Evolutionary conservation across 2,888 invertebrate species (phyloP), one percentile per base, ranked within the genome.

Genomic region (Tiphia femorata): DNA sequence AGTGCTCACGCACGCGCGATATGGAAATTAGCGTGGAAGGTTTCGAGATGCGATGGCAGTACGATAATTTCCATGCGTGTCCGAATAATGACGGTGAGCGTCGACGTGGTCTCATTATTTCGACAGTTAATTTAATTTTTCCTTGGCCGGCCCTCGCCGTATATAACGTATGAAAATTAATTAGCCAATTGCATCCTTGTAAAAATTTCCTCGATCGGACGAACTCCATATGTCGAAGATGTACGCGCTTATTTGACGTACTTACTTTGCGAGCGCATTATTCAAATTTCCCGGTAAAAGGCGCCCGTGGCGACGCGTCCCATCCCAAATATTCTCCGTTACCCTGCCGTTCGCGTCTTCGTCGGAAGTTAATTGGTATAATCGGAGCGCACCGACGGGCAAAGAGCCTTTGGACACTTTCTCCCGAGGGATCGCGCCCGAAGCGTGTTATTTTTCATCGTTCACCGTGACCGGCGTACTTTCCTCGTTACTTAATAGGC

Each of bases 251-350:
- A 17, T 8, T 38, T 20, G 17, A 19, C 16, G 16, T 38, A 12
- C 38, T 17, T 10, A 16, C 29, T 30, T 20, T 20, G 19, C 5
- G 10, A 44, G 23, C 41, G 25, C 40, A 16, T 53, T 53, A 48
- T 53, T 48, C 41, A 53, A 27, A 53, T 20, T 29, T 8, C 3
- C 0, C 19, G 40, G 21, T 19, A 48, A 25, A 53, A 20, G 27
- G 17, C 12, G n/a, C n/a, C n/a, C n/a, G n/a, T n/a, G n/a, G n/a
- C n/a, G n/a, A n/a, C n/a, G n/a, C n/a, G n/a, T n/a, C n/a, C n/a
- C n/a, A n/a, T n/a, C n/a, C n/a, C n/a, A n/a, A n/a, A n/a, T n/a
- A n/a, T n/a, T n/a, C n/a, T n/a, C n/a, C n/a, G n/a, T n/a, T n/a
- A n/a, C n/a, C n/a, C n/a, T n/a, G n/a, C n/a, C n/a, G n/a, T n/a